Percentiles rank a stretch among this genome's conserved stretches.
phyloP scores from a whole-genome alignment of 2,888 invertebrate species.

The Hypomecis punctinalis region DNA sequence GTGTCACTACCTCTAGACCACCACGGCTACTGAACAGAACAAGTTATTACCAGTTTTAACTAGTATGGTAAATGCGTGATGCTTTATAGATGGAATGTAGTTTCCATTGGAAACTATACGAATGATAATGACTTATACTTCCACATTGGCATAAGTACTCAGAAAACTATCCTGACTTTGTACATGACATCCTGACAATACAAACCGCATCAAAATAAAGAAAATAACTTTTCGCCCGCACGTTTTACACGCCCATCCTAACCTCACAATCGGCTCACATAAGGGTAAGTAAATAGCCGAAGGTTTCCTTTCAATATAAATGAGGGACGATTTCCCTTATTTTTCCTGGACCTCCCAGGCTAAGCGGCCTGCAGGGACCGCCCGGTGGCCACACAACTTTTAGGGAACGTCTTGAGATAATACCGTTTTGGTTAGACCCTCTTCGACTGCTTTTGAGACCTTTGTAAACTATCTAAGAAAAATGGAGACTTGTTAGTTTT shows the following conservation, averaged over 20 bases:
- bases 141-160: too few relatives aligned
- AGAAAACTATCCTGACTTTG: too few relatives aligned
- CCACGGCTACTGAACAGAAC: too few relatives aligned
- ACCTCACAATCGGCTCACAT: slow-evolving; percentile 22
- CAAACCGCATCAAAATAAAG: slow-evolving; percentile 1
- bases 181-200: not conserved
- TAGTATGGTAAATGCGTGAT: too few relatives aligned
- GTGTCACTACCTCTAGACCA: too few relatives aligned
- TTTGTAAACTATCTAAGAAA: slow-evolving; percentile 16
- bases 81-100: too few relatives aligned
- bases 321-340: slow-evolving; percentile 75
- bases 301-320: slow-evolving; percentile 74
- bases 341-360: slow-evolving; percentile 65
- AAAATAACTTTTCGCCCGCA: not conserved
- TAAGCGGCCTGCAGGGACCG: slow-evolving; percentile 76
- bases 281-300: slow-evolving; percentile 44
- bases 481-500: not conserved
- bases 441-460: slow-evolving; percentile 11
- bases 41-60: too few relatives aligned
- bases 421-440: slow-evolving; percentile 59
- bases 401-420: slow-evolving; percentile 48
- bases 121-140: too few relatives aligned
- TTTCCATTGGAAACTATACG: too few relatives aligned
- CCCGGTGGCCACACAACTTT: slow-evolving; percentile 54
- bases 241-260: slow-evolving; percentile 6